Evolutionary conservation across 2,888 invertebrate species (phyloP), one percentile per base, ranked within the genome.

Genomic region (Perizoma flavofasciatum): DNA sequence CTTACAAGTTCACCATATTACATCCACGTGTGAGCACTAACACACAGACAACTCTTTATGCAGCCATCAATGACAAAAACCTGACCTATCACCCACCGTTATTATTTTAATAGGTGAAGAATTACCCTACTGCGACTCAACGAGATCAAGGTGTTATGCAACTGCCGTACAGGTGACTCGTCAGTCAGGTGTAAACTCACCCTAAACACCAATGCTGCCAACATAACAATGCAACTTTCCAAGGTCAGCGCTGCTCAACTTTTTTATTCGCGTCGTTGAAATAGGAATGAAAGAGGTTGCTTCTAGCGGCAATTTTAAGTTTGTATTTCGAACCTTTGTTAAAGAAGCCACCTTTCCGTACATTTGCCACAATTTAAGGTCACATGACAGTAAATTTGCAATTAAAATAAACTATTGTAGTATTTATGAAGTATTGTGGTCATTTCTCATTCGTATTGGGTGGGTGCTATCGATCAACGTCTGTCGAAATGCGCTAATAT

Each of bases 11-110:
- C 54, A 49, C 49, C 67, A 62, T 72, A 71, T 69, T 57, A 67
- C 64, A 70, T 77, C 81, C 80, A 83, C 83, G 85, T 78, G 76
- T 65, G 70, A 60, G 65, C 71, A 39, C 41, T 43, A 56, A 71
- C 86, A 88, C 86, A 22, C 86, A 87, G 88, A 85, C 81, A 62
- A 49, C 69, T 67, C 80, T 87, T 86, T 85, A 87, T 85, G 85
- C 84, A 83, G 52, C 59, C 59, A 66, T 61, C 57, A 63, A 63
- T 70, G 81, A 78, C 83, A 86, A 85, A 87, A 87, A 86, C 77
- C 78, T 84, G 80, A 86, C 85, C 85, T 86, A 83, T 88, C 86
- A 79, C 73, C 45, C 56, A 59, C 66, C 69, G 69, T 76, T 77
- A 76, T 74, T 74, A 73, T 74, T 73, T 63, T 73, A 78, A 75